Percentiles rank a stretch among this genome's conserved stretches.
Evolutionary conservation across 2,797 vertebrate species (phyloP).

Genomic region (Poliocrania exsul): DNA sequence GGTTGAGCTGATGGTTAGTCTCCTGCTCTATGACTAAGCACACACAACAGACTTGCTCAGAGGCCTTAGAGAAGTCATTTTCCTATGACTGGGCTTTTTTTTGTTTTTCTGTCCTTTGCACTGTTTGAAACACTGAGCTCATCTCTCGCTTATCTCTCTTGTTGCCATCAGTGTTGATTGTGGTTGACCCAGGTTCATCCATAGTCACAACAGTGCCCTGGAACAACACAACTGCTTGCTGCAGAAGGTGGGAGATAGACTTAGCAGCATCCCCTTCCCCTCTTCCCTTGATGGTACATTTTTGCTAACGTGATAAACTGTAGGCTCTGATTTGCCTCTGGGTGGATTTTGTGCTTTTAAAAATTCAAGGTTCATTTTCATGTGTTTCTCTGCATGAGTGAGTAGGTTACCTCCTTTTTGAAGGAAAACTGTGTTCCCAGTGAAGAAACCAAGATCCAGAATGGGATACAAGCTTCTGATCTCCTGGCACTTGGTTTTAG

Average conservation of each 20-base stretch:
- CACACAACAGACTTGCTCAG: not conserved
- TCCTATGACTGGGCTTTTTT: not conserved
- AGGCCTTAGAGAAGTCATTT: not conserved
- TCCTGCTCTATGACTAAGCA: not conserved
- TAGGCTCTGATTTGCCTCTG: not conserved
- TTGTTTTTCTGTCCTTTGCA: not conserved
- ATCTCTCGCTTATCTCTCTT: not conserved
- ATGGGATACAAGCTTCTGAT: not conserved
- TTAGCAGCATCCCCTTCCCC: not conserved
- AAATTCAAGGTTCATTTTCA: not conserved
- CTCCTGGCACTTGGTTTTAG: not conserved
- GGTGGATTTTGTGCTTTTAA: not conserved
- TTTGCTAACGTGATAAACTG: not conserved
- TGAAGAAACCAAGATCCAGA: not conserved
- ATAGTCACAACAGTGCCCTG: not conserved
- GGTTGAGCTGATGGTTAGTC: accelerated
- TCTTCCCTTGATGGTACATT: not conserved
- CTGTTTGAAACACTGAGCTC: not conserved
- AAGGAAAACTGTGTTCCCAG: not conserved
- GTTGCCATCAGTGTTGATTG: not conserved
- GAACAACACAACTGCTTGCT: not conserved
- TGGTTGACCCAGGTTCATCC: not conserved
- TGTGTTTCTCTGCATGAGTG: not conserved
- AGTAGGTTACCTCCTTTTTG: not conserved
- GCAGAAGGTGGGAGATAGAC: not conserved